Percentiles rank a stretch among this genome's conserved stretches.
Conservation (phyloP, 2,888 invertebrate species). For the Lordiphosa fenestrarum region DNA sequence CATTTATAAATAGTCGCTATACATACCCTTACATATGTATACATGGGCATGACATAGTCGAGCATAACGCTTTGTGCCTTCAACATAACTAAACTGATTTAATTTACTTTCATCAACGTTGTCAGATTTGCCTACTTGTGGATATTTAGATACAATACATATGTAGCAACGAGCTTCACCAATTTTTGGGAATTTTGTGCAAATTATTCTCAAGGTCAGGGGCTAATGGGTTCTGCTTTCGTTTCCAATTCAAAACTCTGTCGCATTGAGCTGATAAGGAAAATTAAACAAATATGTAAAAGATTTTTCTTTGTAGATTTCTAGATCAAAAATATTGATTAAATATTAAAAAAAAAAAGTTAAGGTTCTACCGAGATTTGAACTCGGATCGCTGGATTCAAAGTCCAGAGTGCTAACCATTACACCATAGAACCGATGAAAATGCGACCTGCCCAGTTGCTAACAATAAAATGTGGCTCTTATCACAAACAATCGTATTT, state of each 20-base stretch:
- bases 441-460: background rate
- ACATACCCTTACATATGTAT: background rate
- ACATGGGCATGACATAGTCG: slow-evolving; percentile 1
- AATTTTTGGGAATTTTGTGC: slow-evolving; percentile 17
- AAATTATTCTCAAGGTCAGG: slow-evolving; percentile 46
- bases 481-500: too few species aligned
- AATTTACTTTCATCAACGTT: slow-evolving; percentile 63
- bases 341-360: background rate
- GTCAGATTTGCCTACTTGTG: slow-evolving; percentile 42
- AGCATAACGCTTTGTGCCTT: slow-evolving; percentile 20
- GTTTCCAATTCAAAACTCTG: background rate
- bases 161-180: slow-evolving; percentile 8
- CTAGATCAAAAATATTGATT: slow-evolving; percentile 6
- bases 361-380: slow-evolving; percentile 81
- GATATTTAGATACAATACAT: slow-evolving; percentile 8
- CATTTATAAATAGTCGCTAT: slow-evolving; percentile 47
- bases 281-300: background rate
- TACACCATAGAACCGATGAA: slow-evolving; percentile 78
- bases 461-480: background rate
- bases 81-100: slow-evolving; percentile 49
- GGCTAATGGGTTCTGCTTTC: slow-evolving; percentile 23
- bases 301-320: background rate
- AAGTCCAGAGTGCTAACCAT: slow-evolving; percentile 80
- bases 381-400: slow-evolving; percentile 81
- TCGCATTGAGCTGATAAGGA: slow-evolving; percentile 7